Evolutionary conservation across 2,113 vertebrate genomes (phyloP).

Genomic region (Rafetus swinhoei): DNA sequence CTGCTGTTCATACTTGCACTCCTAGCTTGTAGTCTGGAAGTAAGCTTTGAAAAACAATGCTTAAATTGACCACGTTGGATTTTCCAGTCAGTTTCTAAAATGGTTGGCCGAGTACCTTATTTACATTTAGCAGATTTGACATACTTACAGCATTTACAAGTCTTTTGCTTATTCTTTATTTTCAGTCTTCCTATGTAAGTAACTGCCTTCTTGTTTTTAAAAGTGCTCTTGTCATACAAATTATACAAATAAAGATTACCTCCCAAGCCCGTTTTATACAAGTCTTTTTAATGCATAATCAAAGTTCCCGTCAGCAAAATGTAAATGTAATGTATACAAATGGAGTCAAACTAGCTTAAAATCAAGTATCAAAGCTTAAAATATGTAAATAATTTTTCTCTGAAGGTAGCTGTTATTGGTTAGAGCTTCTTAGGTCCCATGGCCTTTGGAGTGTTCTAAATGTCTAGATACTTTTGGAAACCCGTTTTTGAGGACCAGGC

Average conservation of each 20-base stretch:
- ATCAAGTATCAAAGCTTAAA: neutral
- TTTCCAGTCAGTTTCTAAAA: neutral
- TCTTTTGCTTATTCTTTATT: neutral
- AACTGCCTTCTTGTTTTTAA: neutral
- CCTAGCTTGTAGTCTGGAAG: neutral
- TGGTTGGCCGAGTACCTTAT: neutral
- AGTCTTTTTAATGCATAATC: neutral
- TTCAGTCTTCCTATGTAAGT: neutral
- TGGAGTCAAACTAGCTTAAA: neutral
- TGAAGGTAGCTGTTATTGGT: neutral
- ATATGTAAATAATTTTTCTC: neutral
- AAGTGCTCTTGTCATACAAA: neutral
- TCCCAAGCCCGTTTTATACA: neutral
- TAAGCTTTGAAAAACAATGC: neutral
- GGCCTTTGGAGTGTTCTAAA: neutral
- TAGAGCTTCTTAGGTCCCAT: neutral
- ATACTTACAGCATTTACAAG: neutral
- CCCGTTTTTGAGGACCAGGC: neutral
- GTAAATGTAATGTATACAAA: neutral
- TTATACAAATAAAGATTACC: neutral
- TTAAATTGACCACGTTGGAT: neutral
- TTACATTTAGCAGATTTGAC: neutral
- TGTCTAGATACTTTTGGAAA: neutral
- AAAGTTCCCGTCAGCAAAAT: neutral
- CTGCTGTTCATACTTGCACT: neutral